Evolutionary conservation across 2,113 vertebrate species (phyloP).

Genomic region (Platycercus adscitus): DNA sequence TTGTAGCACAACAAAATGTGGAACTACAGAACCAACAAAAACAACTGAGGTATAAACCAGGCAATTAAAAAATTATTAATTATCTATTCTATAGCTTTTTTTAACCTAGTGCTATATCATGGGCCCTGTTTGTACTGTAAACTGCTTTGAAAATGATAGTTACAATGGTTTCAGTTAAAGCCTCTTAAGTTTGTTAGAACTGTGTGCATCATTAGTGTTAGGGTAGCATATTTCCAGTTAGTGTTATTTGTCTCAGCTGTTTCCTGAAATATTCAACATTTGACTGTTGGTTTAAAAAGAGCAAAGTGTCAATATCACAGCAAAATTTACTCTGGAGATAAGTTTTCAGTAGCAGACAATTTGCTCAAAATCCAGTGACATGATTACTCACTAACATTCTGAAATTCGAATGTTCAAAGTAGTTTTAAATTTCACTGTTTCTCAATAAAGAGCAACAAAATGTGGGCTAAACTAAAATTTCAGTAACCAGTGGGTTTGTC

Average conservation of each 20-base stretch:
- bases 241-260: background rate
- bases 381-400: background rate
- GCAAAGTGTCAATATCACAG: background rate
- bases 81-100: background rate
- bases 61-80: background rate
- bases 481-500: background rate
- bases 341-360: background rate
- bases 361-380: background rate
- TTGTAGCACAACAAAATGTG: conserved; percentile 82
- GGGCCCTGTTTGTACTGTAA: background rate
- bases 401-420: background rate
- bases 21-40: conserved; percentile 84
- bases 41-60: conserved; percentile 85
- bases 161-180: background rate
- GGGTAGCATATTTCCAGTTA: background rate
- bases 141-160: background rate
- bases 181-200: background rate
- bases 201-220: background rate
- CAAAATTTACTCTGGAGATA: background rate
- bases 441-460: background rate
- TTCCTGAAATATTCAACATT: background rate
- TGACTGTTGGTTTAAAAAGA: background rate
- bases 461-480: background rate
- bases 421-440: background rate
- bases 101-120: background rate